Conservation (phyloP, 2,797 vertebrate genomes). For the Garrulus glandarius region DNA sequence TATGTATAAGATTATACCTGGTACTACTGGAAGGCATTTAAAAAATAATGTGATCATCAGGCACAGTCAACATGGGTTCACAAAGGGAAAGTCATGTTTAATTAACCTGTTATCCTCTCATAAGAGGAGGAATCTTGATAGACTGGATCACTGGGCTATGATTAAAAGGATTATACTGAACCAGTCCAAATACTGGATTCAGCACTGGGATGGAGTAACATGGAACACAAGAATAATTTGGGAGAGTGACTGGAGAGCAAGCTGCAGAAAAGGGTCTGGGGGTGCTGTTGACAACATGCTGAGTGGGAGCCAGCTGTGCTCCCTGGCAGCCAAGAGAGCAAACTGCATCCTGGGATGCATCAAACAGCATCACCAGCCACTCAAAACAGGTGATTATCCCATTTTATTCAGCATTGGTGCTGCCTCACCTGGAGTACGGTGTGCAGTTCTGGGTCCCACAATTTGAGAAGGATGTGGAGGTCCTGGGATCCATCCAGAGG, state of each 20-base stretch:
- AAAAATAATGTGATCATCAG: neutral
- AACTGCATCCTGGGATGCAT: neutral
- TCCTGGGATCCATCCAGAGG: neutral
- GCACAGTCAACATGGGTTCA: neutral
- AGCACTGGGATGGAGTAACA: neutral
- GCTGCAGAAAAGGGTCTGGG: neutral
- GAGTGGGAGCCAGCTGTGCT: neutral
- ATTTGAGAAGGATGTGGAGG: neutral
- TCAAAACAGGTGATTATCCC: neutral
- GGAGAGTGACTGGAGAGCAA: neutral
- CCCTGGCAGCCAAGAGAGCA: neutral
- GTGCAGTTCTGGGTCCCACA: neutral
- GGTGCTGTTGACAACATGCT: neutral
- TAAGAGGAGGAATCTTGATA: neutral
- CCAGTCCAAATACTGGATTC: neutral
- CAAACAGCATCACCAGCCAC: neutral
- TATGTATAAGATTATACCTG: neutral
- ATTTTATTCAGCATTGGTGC: rapidly evolving
- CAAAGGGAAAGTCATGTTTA: neutral
- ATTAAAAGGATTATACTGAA: neutral
- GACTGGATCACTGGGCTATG: neutral
- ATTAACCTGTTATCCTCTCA: neutral
- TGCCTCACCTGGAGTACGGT: rapidly evolving
- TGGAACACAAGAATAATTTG: rapidly evolving
- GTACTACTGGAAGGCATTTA: neutral